phyloP scores from a whole-genome alignment of 2,113 vertebrate species.

The Hydropotes inermis region DNA sequence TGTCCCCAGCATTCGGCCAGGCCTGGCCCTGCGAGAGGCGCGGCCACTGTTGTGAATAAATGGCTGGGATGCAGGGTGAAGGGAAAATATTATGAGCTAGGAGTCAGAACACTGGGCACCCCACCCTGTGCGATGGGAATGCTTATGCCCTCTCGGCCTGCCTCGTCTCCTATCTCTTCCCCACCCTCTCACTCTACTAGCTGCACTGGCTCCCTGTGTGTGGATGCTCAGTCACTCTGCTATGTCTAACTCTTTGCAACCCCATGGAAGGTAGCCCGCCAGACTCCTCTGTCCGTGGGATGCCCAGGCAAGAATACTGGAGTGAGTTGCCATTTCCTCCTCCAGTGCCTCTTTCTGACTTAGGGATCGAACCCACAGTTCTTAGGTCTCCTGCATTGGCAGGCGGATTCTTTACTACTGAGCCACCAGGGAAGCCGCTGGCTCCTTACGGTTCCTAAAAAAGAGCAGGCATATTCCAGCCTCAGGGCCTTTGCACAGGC shows the following conservation, averaged over 20 bases:
- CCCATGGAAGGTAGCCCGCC: background rate
- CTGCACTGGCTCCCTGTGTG: background rate
- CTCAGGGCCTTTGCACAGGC: background rate
- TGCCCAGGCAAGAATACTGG: background rate
- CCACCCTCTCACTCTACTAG: background rate
- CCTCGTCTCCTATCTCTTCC: background rate
- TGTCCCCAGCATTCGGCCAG: background rate
- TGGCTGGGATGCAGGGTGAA: background rate
- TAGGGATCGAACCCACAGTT: background rate
- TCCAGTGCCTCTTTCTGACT: background rate
- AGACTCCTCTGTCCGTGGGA: background rate
- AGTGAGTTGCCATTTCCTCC: background rate
- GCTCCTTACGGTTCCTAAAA: background rate
- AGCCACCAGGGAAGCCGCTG: background rate
- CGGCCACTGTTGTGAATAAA: background rate
- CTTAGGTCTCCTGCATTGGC: background rate
- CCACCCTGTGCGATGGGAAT: accelerated
- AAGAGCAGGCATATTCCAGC: background rate
- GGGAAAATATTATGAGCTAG: background rate
- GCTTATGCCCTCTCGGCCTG: background rate
- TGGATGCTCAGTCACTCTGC: background rate
- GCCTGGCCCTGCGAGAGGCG: background rate
- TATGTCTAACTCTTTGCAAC: background rate
- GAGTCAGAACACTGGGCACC: background rate
- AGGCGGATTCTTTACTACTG: background rate